Conservation (phyloP, 2,113 vertebrate species). For the Erythrocercus mccallii region DNA sequence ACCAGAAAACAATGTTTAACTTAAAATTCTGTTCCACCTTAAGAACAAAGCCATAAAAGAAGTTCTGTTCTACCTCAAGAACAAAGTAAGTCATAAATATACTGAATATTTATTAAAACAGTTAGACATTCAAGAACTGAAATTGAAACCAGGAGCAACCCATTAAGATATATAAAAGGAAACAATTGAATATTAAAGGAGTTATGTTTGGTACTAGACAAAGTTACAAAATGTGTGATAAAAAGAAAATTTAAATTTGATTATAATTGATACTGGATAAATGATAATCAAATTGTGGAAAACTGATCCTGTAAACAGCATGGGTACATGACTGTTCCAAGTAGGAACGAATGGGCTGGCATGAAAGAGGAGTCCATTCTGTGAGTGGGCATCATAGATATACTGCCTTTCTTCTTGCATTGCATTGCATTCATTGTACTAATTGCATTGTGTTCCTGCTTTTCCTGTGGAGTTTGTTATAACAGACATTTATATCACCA, state of each 20-base stretch:
- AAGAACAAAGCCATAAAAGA: neutral
- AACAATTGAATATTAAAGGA: neutral
- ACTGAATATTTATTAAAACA: neutral
- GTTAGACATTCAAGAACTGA: neutral
- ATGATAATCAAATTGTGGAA: neutral
- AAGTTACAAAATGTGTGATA: neutral
- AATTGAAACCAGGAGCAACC: neutral
- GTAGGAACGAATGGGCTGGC: neutral
- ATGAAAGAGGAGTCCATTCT: neutral
- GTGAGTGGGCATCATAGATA: neutral
- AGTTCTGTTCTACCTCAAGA: neutral
- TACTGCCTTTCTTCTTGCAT: accelerated
- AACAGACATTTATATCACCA: neutral
- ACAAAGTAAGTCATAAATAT: neutral
- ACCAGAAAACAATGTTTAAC: neutral
- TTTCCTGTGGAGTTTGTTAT: neutral
- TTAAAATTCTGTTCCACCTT: neutral
- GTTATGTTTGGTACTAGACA: neutral
- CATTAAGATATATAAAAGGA: neutral
- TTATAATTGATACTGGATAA: neutral
- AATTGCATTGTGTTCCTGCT: neutral
- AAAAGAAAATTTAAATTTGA: neutral
- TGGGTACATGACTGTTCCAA: neutral
- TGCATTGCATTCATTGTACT: neutral
- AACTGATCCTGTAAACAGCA: neutral